These are phyloP conservation scores for Myotis lucifugus DNA, from an alignment of 2,113 vertebrate genomes.

Conservation along the genomic window DNA sequence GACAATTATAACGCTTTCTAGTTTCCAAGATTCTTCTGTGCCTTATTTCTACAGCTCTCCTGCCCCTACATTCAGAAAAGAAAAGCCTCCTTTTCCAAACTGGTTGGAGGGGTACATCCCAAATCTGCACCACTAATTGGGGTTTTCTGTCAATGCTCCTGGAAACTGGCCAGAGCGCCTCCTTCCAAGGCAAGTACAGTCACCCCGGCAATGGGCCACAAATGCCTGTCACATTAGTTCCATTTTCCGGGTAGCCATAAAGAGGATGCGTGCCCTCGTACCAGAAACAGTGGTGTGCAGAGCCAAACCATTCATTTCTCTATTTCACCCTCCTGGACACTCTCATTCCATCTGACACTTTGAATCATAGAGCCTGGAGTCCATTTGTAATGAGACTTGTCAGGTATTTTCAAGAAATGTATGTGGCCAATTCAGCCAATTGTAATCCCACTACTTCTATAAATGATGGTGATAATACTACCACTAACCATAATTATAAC, in stretches of 20 bases:
- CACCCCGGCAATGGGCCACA: slow-evolving; percentile 73
- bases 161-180: slow-evolving; percentile 72
- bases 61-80: slow-evolving; percentile 29
- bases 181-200: slow-evolving; percentile 68
- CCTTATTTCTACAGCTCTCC: slow-evolving; percentile 58
- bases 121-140: slow-evolving; percentile 46
- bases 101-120: slow-evolving; percentile 62
- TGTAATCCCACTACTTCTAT: neutral
- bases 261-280: slow-evolving; percentile 53
- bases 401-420: slow-evolving; percentile 54
- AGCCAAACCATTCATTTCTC: slow-evolving; percentile 70
- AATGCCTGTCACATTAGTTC: slow-evolving; percentile 62
- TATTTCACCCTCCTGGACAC: neutral
- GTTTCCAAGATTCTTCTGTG: slow-evolving; percentile 27
- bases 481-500: neutral
- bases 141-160: slow-evolving; percentile 69
- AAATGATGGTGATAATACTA: neutral
- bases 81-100: neutral
- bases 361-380: slow-evolving; percentile 18
- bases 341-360: neutral
- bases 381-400: neutral
- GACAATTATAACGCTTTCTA: neutral
- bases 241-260: slow-evolving; percentile 74
- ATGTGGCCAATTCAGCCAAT: neutral
- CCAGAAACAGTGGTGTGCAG: slow-evolving; percentile 58